phyloP scores from a whole-genome alignment of 2,113 vertebrate species.

The Corythornis cristatus region DNA sequence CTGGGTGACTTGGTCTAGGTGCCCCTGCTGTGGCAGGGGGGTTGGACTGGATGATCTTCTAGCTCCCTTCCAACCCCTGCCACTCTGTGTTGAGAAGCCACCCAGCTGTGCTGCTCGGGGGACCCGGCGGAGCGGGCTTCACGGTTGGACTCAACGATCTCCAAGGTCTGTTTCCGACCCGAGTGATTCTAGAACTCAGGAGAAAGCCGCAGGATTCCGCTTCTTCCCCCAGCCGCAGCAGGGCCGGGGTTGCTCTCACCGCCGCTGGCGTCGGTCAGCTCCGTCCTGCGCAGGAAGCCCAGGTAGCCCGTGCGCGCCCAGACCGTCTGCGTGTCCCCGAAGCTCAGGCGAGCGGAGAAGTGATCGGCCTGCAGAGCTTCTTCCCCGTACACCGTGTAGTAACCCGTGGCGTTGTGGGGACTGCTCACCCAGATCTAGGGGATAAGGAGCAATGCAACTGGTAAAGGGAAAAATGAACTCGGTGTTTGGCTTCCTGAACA shows the following conservation, averaged over 20 bases:
- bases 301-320: conserved; percentile 97
- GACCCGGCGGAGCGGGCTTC: too few relatives aligned
- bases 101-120: too few relatives aligned
- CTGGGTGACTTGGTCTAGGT: too few relatives aligned
- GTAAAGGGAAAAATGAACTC: not conserved
- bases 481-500: not conserved
- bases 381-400: conserved; percentile 94
- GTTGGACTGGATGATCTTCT: too few relatives aligned
- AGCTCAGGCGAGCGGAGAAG: conserved; percentile 92
- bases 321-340: conserved; percentile 91
- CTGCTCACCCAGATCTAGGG: conserved; percentile 94
- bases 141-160: too few relatives aligned
- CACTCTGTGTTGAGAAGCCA: too few relatives aligned
- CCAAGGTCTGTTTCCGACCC: too few relatives aligned
- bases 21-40: too few relatives aligned
- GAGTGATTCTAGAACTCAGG: too few relatives aligned
- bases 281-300: conserved; percentile 93
- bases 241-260: conserved; percentile 73
- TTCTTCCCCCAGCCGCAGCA: too few relatives aligned
- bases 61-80: too few relatives aligned
- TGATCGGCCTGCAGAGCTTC: conserved; percentile 93
- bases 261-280: conserved; percentile 94
- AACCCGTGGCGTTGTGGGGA: conserved; percentile 93
- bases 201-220: too few relatives aligned
- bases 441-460: not conserved